Base-by-base conservation (phyloP, 2,888 invertebrate species). In the Torymus texanus region DNA sequence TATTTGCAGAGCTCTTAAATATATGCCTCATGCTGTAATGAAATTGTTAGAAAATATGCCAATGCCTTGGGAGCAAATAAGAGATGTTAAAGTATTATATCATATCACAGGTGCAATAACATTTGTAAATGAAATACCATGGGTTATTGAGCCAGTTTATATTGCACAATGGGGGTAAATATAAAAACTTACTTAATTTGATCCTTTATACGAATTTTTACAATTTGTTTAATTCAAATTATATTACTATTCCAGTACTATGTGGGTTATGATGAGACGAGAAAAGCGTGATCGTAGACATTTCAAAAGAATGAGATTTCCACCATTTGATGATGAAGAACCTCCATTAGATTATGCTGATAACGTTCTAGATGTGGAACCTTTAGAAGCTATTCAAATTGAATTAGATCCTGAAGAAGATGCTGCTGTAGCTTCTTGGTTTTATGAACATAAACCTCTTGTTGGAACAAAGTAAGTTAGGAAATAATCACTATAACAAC, bases 191-290 rank as follows among this genome's bases (percentile, higher is more conserved):
- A 8, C 8, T 41, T 8, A 8, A 8, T 41, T 41, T 41, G 10
- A 41, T 8, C 1, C 41, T 41, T 41, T 41, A 41, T 41, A 8
- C 8, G 41, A 1, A 41, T 41, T 41, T 41, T 41, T 41, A 8
- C 41, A 41, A 41, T 41, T 41, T 41, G 8, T 41, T 41, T 41
- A 41, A 41, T 41, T 66, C 51, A 66, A 58, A 76, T 14, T 29
- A 51, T 67, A 51, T 24, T 76, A 29, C 62, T 62, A 70, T 58
- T 82, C 12, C 83, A 95, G 95, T 62, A 98, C 99, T 0, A 99
- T 99, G 99, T 99, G 99, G 99, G 99, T 99, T 85, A 99, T 99
- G 98, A 99, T 99, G 99, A 93, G 99, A 84, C 93, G 99, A 85
- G 99, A 99, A 89, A 99, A 99, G 91, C 93, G 99, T 83, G 99